Conservation (phyloP, 2,888 invertebrate species). For the Brachyptera risi region DNA sequence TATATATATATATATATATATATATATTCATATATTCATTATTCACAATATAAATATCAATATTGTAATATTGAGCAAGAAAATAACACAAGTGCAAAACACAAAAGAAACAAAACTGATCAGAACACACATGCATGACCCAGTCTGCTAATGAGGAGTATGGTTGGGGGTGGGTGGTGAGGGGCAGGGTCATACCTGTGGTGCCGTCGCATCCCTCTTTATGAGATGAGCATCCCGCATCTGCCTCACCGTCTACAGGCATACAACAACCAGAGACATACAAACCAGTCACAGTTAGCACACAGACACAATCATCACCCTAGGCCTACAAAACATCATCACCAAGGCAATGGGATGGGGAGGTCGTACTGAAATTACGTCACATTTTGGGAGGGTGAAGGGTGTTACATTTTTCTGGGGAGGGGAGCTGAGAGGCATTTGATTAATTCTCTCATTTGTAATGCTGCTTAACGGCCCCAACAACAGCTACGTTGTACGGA, state of each 20-base stretch:
- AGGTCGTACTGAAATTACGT: no score
- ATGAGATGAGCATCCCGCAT: conserved; percentile 80
- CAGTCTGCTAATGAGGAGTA: neutral
- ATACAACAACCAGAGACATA: conserved; percentile 31
- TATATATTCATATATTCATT: no score
- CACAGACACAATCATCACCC: conserved; percentile 43
- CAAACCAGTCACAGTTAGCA: conserved; percentile 38
- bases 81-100: neutral
- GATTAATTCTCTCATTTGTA: no score
- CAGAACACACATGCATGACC: neutral
- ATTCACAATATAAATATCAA: no score
- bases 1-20: no score
- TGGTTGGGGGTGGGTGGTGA: neutral
- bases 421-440: no score
- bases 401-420: no score
- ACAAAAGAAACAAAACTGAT: neutral
- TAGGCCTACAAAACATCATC: conserved; percentile 34
- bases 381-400: neutral
- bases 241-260: conserved; percentile 58
- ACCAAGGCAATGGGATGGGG: no score
- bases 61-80: neutral
- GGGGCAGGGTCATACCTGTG: conserved; percentile 58
- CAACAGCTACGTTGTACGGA: no score
- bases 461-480: no score
- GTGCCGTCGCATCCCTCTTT: conserved; percentile 91